Evolutionary conservation across 1,140 invertebrate species (phyloP), one percentile per base, ranked within the genome.

Genomic region (Atta texana): DNA sequence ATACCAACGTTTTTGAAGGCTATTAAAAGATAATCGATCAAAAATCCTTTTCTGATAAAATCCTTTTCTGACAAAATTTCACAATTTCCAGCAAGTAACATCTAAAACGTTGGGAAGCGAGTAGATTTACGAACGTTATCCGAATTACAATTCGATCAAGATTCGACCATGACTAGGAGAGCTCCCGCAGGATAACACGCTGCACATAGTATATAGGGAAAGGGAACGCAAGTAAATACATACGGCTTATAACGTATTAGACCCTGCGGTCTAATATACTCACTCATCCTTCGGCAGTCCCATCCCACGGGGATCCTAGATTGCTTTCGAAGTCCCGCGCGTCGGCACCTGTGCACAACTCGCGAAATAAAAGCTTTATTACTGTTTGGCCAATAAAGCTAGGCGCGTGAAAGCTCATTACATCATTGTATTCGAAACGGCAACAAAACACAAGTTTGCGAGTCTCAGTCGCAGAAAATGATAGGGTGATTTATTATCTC

Each of bases 231-330:
- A 75, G 80, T 84, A 88, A 76, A 77, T 75, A 81, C 77, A 74
- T 86, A 71, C 84, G 85, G 68, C 64, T 86, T 87, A 81, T 89
- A 87, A 87, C 89, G 81, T 81, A 89, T 89, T 89, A 85, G 86
- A 87, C 75, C 68, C 77, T 75, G 78, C 78, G 76, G 57, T 89
- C 87, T 90, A 89, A 87, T 90, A 87, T 80, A 68, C 80, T 78
- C 86, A 75, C 55, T 63, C 55, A 77, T 61, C 61, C 86, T 72
- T 85, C 71, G 34, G 57, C 49, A 51, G 71, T 34, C 24, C 53
- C 51, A 31, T 53, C 59, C 44, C 21, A 71, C 31, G 53, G 53
- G 68, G 49, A 81, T 44, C 44, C 75, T 39, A 63, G 63, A 69
- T 74, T 90, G 80, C 80, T 74, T 72, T 75, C 49, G n/a, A 51